phyloP scores from a whole-genome alignment of 2,113 vertebrate species.

The Mixornis gularis region DNA sequence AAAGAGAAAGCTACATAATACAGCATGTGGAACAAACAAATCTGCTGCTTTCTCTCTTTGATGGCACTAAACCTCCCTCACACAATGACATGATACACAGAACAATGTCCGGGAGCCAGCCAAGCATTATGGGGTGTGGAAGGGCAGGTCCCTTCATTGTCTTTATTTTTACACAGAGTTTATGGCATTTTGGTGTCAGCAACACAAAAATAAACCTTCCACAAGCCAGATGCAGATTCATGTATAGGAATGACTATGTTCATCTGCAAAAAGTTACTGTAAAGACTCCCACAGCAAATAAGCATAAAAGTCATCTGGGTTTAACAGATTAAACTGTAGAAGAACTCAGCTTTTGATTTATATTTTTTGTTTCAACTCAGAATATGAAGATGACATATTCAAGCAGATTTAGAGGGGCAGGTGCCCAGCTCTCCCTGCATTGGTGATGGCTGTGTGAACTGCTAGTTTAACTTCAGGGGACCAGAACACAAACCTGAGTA shows the following conservation, averaged over 20 bases:
- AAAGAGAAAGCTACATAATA: constrained; percentile 30
- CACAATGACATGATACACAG: constrained; percentile 1
- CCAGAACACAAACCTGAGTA: not conserved
- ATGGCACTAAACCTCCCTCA: constrained; percentile 27
- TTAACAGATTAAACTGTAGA: not conserved
- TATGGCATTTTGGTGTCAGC: constrained; percentile 4
- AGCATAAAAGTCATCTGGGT: not conserved
- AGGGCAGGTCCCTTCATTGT: not conserved
- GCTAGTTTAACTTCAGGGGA: not conserved
- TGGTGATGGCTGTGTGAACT: not conserved
- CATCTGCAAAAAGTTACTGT: not conserved
- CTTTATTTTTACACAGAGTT: constrained; percentile 18
- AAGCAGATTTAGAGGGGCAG: not conserved
- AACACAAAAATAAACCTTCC: constrained; percentile 12
- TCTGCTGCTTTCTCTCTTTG: constrained; percentile 43
- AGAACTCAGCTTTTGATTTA: not conserved
- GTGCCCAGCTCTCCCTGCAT: not conserved
- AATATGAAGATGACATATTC: not conserved
- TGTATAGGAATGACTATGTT: not conserved
- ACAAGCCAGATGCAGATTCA: not conserved
- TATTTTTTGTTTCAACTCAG: not conserved
- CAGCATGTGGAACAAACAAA: not conserved
- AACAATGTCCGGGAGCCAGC: constrained; percentile 16
- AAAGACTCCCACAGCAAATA: not conserved
- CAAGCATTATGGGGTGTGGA: not conserved